Evolutionary conservation across 1,140 invertebrate genomes (phyloP).

Genomic region (Ceratina calcarata): DNA sequence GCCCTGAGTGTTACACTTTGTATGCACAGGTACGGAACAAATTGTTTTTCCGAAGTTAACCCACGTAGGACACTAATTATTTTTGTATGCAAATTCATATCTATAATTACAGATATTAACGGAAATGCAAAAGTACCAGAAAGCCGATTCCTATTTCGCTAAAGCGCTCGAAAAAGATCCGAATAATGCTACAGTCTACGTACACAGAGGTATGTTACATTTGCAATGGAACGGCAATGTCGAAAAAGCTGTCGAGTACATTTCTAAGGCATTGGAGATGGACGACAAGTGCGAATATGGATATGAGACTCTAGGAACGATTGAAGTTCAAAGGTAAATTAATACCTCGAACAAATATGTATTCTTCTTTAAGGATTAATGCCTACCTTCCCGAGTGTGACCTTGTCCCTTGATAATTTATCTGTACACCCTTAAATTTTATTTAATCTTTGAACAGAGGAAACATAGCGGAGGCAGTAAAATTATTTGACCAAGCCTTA

Average conservation of each 20-base stretch:
- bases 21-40: slow-evolving; percentile 86
- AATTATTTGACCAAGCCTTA: slow-evolving; percentile 94
- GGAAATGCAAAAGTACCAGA: slow-evolving; percentile 88
- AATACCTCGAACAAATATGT: neutral
- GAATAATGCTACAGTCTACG: slow-evolving; percentile 91
- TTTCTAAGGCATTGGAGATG: slow-evolving; percentile 91
- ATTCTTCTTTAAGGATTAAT: neutral
- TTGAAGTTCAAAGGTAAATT: slow-evolving; percentile 93
- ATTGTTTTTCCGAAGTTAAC: slow-evolving; percentile 9
- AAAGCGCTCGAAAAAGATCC: slow-evolving; percentile 92
- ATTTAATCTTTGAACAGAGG: slow-evolving; percentile 82
- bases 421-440: neutral
- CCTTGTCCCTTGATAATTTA: no score
- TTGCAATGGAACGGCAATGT: slow-evolving; percentile 91
- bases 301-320: slow-evolving; percentile 95
- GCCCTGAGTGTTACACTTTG: slow-evolving; percentile 90
- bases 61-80: slow-evolving; percentile 2
- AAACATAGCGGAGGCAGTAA: slow-evolving; percentile 90
- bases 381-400: no score
- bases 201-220: slow-evolving; percentile 92
- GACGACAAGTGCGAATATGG: slow-evolving; percentile 96
- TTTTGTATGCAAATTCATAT: slow-evolving; percentile 2
- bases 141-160: slow-evolving; percentile 90
- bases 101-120: slow-evolving; percentile 41
- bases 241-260: slow-evolving; percentile 88